A percentile compares a stretch with the other conserved stretches of the same genome.
phyloP scores from a whole-genome alignment of 2,113 vertebrate species.

The Trichomycterus rosablanca region DNA sequence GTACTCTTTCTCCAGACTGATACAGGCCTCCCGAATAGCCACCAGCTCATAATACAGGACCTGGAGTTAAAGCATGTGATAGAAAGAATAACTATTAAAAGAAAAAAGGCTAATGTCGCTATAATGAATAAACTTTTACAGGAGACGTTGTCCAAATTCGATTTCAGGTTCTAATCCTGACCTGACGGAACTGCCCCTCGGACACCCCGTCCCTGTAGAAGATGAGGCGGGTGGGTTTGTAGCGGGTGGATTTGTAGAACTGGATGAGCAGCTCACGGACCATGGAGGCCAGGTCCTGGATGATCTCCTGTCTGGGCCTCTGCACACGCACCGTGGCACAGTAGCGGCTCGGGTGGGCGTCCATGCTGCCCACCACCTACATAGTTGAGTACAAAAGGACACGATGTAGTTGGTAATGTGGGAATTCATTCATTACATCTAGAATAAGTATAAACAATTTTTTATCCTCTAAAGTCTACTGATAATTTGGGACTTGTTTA shows the following conservation, averaged over 20 bases:
- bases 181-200: conserved; percentile 94
- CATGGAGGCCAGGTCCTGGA: conserved; percentile 93
- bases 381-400: not conserved
- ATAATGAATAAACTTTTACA: no score
- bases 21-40: conserved; percentile 93
- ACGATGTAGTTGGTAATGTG: no score
- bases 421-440: no score
- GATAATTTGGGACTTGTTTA: not conserved
- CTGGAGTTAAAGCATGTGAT: conserved; percentile 51
- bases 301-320: conserved; percentile 90
- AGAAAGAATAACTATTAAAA: no score
- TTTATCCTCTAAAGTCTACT: no score
- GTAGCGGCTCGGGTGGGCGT: conserved; percentile 93
- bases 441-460: no score
- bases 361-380: conserved; percentile 97
- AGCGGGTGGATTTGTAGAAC: conserved; percentile 96
- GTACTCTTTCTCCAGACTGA: conserved; percentile 94
- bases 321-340: conserved; percentile 95
- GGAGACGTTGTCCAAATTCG: no score
- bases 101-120: not conserved
- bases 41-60: conserved; percentile 94
- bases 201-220: conserved; percentile 89
- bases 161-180: conserved; percentile 43
- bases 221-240: conserved; percentile 95
- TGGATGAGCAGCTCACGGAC: conserved; percentile 95